Percentiles rank a stretch among this genome's conserved stretches.
These are phyloP conservation scores for Ichneumoninae sp. DNA, from an alignment of 2,888 invertebrate species.

Conservation along the genomic window DNA sequence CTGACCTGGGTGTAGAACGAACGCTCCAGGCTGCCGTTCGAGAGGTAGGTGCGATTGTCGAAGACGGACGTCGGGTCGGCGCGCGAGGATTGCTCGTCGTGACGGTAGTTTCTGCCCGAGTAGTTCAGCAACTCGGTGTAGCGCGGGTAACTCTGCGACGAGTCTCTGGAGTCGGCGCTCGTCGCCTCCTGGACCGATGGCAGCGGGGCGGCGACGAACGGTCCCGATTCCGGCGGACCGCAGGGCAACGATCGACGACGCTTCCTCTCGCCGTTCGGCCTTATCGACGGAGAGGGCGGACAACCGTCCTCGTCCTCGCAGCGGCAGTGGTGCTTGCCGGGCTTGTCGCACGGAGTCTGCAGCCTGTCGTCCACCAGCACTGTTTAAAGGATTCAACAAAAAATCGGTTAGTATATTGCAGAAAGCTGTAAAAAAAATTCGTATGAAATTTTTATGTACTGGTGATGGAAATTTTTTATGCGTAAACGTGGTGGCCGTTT, in stretches of 20 bases:
- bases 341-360: conserved; percentile 89
- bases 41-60: conserved; percentile 65
- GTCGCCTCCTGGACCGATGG: conserved; percentile 57
- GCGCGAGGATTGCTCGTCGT: conserved; percentile 23
- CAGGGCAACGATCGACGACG: conserved; percentile 81
- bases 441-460: no score
- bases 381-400: conserved; percentile 47
- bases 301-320: conserved; percentile 89
- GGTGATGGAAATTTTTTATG: no score
- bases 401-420: background rate
- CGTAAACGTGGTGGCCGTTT: no score
- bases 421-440: no score
- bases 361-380: conserved; percentile 89
- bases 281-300: conserved; percentile 80
- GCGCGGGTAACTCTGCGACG: conserved; percentile 8
- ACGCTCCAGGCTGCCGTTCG: conserved; percentile 77
- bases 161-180: background rate
- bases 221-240: conserved; percentile 72
- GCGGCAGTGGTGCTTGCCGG: conserved; percentile 91
- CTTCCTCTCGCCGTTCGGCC: conserved; percentile 80
- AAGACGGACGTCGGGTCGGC: conserved; percentile 29
- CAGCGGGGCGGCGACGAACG: conserved; percentile 32
- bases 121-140: conserved; percentile 10
- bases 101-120: conserved; percentile 2
- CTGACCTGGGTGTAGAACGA: conserved; percentile 78